Evolutionary conservation across 2,113 vertebrate genomes (phyloP).

Genomic region (Siniperca chuatsi): DNA sequence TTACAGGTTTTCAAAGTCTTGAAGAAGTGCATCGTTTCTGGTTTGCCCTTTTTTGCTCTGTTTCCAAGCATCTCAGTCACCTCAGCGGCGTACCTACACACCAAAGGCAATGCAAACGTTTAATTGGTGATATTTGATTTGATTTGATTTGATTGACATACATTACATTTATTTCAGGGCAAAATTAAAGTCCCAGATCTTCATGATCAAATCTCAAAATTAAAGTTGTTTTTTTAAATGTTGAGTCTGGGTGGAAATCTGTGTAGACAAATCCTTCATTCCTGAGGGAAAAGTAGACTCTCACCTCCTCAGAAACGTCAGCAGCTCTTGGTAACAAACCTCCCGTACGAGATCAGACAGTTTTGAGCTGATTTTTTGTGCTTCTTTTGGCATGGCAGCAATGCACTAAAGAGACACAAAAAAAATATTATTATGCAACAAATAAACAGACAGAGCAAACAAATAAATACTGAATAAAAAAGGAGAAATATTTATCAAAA

Average conservation of each 20-base stretch:
- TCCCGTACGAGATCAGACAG: conserved; percentile 11
- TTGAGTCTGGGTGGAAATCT: background rate
- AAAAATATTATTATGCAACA: background rate
- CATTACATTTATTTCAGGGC: background rate
- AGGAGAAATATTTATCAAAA: too few relatives aligned
- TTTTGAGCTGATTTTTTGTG: conserved; percentile 1
- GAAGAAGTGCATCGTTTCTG: conserved; percentile 44
- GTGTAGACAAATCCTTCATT: background rate
- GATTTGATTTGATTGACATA: too few relatives aligned
- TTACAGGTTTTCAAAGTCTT: conserved; percentile 65
- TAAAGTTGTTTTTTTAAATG: background rate
- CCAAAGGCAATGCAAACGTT: background rate
- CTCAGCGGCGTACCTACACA: conserved; percentile 58
- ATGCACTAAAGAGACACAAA: conserved; percentile 26
- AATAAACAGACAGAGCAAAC: background rate
- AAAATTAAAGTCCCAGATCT: too few relatives aligned
- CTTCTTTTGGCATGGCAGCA: background rate
- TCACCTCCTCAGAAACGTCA: conserved; percentile 61
- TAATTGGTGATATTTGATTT: background rate
- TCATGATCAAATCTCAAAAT: background rate
- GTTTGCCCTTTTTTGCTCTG: background rate
- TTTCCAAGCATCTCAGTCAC: conserved; percentile 13
- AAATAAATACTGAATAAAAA: background rate
- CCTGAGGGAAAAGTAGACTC: background rate
- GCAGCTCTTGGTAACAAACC: conserved; percentile 72